Evolutionary conservation across 2,113 vertebrate species (phyloP), one percentile per base, ranked within the genome.

Genomic region (Microtus oregoni): DNA sequence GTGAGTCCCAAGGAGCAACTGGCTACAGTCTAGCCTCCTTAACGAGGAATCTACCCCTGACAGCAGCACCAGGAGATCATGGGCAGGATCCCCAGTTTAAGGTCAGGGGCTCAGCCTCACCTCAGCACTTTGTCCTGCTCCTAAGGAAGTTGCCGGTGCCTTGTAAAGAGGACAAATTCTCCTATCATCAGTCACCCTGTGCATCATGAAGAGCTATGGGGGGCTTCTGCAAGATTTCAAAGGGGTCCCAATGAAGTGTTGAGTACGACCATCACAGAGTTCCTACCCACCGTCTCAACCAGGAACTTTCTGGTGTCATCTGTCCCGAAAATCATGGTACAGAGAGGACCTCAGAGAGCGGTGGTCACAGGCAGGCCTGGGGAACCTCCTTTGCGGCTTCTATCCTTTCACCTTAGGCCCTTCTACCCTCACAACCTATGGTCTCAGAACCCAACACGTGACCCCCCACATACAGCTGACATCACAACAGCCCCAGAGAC

Each of bases 71-170:
- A 2, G 4, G 81, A 95, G 96, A 82, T 73, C 97, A 96, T 14
- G 93, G 89, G 58, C 35, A 87, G 67, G 97, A 90, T 86, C 97
- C 83, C 72, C 38, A 70, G 77, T 63, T 92, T 30, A 38, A 89
- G n/a, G 96, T 88, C 95, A 63, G 97, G 97, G 97, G 94, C 81
- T 86, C 32, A 0, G 22, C 65, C 3, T 22, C 26, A 1, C 44
- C 58, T 88, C 19, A 8, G 44, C 19, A 77, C 26, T 35, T 5
- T 5, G 72, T 30, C 4, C 14, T 35, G n/a, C 9, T 28, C 65
- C 3, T 28, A 15, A 24, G 14, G 4, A 76, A 41, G 30, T 28
- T 35, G 11, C n/a, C 17, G 2, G 15, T 9, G 2, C 22, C 13
- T 61, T 7, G 63, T 22, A 89, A n/a, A 3, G 38, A 61, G 9